A percentile compares a stretch with the other conserved stretches of the same genome.
These are phyloP conservation scores for Halocaridina rubra DNA, from an alignment of 2,888 invertebrate genomes.

Conservation along the genomic window DNA sequence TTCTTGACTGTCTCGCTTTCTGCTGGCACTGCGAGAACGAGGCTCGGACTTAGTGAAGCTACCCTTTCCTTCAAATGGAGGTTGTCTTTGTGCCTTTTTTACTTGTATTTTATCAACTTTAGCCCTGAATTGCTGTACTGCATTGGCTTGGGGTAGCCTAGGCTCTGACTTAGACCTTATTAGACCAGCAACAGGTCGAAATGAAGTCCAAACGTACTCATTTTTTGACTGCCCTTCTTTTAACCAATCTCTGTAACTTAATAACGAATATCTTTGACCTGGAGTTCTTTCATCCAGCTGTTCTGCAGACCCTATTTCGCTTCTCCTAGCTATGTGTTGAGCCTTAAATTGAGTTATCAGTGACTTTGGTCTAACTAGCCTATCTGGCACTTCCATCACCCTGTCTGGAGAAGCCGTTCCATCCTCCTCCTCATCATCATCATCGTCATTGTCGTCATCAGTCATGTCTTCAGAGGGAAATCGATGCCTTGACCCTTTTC, in stretches of 20 bases:
- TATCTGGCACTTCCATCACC: background rate
- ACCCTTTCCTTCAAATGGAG: background rate
- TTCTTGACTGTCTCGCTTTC: background rate
- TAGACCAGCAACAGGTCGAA: background rate
- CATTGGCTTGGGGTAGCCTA: conserved; percentile 28
- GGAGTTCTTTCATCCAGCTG: background rate
- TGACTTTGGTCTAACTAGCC: background rate
- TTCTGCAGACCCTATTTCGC: too few species aligned
- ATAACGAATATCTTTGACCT: conserved; percentile 17
- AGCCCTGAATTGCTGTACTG: background rate
- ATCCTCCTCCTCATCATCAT: background rate
- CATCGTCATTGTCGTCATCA: background rate
- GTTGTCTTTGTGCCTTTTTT: background rate
- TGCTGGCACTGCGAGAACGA: background rate
- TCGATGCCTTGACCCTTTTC: background rate
- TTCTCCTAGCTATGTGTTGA: background rate
- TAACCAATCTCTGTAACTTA: conserved; percentile 34
- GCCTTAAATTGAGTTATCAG: background rate
- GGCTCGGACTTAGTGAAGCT: background rate
- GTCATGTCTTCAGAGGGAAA: background rate
- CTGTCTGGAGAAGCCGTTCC: background rate
- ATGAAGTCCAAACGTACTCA: background rate
- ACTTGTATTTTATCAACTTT: background rate
- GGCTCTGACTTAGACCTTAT: conserved; percentile 20
- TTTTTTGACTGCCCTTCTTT: background rate